Evolutionary conservation across 2,888 invertebrate species (phyloP).

Genomic region (Calameuta idolon): DNA sequence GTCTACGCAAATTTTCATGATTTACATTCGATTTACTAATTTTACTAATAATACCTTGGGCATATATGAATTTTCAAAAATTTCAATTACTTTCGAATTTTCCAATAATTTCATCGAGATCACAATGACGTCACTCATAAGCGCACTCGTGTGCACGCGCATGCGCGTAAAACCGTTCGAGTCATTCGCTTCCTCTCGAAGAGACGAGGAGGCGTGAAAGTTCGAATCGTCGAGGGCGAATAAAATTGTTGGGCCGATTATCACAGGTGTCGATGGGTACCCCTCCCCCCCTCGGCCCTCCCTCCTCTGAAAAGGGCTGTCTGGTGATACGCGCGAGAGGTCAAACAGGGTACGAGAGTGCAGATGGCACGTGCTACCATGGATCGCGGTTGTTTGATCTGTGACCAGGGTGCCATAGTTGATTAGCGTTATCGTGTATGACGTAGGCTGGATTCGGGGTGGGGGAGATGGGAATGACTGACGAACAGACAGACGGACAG

Average conservation of each 20-base stretch:
- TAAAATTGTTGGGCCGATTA: not conserved
- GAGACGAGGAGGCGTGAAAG: not conserved
- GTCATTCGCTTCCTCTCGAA: not conserved
- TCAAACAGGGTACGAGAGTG: not conserved
- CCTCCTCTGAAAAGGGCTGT: not conserved
- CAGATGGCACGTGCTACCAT: not conserved
- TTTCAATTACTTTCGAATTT: not conserved
- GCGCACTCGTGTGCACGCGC: not conserved
- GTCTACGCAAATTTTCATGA: not conserved
- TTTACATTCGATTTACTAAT: not conserved
- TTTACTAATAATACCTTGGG: not conserved
- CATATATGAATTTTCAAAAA: not conserved
- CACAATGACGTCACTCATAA: not conserved
- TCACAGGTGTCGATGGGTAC: not conserved
- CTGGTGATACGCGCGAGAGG: not conserved
- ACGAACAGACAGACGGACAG: not conserved
- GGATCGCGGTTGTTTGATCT: not conserved
- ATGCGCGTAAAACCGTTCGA: not conserved
- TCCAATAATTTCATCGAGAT: not conserved
- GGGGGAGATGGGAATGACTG: not conserved
- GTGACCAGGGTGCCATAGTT: constrained; percentile 10
- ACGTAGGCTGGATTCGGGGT: not conserved
- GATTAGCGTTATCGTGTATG: constrained; percentile 31
- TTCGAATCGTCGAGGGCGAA: not conserved
- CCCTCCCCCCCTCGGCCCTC: too few relatives aligned